Evolutionary conservation across 2,113 vertebrate species (phyloP).

Genomic region (Austrofundulus limnaeus): DNA sequence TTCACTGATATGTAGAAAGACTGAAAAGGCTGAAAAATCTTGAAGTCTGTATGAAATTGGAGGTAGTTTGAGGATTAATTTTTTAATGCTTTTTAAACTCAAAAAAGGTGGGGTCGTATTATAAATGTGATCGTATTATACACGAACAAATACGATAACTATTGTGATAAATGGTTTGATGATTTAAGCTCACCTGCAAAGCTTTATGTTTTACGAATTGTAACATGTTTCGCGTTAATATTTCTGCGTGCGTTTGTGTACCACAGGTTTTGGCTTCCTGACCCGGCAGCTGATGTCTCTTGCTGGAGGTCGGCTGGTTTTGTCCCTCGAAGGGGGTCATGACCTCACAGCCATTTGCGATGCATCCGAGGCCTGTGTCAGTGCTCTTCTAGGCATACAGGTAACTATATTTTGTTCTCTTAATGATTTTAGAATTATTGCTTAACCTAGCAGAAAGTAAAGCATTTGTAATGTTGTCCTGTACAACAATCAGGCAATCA

Average conservation of each 20-base stretch:
- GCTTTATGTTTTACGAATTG: not conserved
- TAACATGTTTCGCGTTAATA: conserved; percentile 1
- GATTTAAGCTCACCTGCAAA: conserved; percentile 4
- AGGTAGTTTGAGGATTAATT: too few species aligned
- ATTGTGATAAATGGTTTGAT: not conserved
- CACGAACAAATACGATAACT: too few species aligned
- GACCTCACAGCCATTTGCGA: conserved; percentile 97
- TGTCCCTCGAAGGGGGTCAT: conserved; percentile 92
- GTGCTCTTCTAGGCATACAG: conserved; percentile 89
- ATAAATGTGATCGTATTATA: too few species aligned
- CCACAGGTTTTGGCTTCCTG: conserved; percentile 90
- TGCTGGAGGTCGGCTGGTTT: conserved; percentile 87
- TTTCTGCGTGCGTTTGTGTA: conserved; percentile 21
- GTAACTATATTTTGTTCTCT: conserved; percentile 63
- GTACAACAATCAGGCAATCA: too few species aligned
- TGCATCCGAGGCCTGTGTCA: conserved; percentile 91
- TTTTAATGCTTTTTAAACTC: too few species aligned
- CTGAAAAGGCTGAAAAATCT: too few species aligned
- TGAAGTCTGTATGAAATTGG: too few species aligned
- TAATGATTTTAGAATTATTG: not conserved
- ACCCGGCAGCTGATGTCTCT: conserved; percentile 91
- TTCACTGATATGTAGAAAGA: too few species aligned
- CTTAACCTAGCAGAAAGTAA: too few species aligned
- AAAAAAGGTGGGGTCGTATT: too few species aligned
- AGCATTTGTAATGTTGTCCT: not conserved